These are phyloP conservation scores for Pangasianodon hypophthalmus DNA, from an alignment of 2,113 vertebrate genomes.

Conservation along the genomic window DNA sequence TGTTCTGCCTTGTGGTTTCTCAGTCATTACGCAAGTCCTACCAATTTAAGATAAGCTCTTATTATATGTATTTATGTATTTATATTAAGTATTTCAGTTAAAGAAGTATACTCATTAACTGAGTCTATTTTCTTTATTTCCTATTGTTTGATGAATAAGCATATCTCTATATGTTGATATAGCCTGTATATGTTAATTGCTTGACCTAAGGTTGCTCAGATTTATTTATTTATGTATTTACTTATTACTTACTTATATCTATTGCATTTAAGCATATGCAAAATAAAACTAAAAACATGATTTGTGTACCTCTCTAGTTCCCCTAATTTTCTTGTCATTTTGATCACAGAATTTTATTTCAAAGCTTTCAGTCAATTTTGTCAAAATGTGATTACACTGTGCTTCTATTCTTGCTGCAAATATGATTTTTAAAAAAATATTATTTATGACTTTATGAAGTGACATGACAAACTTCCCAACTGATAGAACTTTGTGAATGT, in stretches of 20 bases:
- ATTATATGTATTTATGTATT: neutral
- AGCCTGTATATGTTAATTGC: conserved; percentile 26
- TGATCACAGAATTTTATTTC: neutral
- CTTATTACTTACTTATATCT: neutral
- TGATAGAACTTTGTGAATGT: neutral
- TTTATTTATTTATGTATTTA: conserved; percentile 31
- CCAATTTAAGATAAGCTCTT: neutral
- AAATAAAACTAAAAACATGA: conserved; percentile 25
- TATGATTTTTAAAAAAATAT: neutral
- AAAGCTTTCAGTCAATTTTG: neutral
- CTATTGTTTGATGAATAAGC: conserved; percentile 9
- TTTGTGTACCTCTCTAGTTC: neutral
- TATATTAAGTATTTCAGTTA: neutral
- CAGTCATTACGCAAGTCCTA: conserved; percentile 21
- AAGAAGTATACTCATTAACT: neutral
- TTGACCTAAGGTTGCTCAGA: conserved; percentile 25
- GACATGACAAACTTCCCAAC: neutral
- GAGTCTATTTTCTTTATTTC: neutral
- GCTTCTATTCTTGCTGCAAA: neutral
- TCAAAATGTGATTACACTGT: neutral
- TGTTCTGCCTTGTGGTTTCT: conserved; percentile 36
- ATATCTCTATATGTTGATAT: conserved; percentile 20
- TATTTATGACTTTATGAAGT: neutral
- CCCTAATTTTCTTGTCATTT: neutral
- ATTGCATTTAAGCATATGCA: conserved; percentile 35